Percentiles rank a stretch among this genome's conserved stretches.
phyloP scores from a whole-genome alignment of 2,113 vertebrate genomes.

The Gorsachius goisagi region DNA sequence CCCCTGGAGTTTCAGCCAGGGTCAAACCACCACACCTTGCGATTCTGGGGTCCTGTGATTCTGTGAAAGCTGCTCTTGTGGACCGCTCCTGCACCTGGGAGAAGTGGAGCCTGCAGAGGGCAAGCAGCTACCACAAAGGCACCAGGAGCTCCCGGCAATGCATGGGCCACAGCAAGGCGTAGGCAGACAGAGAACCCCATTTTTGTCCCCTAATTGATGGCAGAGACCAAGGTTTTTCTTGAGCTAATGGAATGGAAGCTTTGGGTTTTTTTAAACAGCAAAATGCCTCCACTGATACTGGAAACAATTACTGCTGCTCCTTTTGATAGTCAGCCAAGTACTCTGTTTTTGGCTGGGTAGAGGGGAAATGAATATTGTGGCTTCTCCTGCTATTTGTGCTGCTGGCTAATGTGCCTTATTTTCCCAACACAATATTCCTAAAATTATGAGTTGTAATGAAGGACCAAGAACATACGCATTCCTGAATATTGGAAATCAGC shows the following conservation, averaged over 20 bases:
- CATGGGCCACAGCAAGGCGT: background rate
- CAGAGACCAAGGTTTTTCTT: background rate
- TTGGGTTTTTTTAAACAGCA: background rate
- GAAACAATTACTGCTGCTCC: background rate
- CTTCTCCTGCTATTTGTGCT: background rate
- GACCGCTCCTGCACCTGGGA: background rate
- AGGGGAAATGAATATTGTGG: background rate
- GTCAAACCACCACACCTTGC: too few species aligned
- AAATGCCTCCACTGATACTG: constrained; percentile 1
- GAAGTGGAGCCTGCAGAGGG: background rate
- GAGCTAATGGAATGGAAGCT: background rate
- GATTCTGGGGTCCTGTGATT: too few species aligned
- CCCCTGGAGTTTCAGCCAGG: too few species aligned
- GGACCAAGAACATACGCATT: background rate
- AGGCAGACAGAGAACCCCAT: background rate
- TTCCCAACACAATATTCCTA: background rate
- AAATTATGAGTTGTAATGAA: background rate
- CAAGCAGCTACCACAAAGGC: background rate
- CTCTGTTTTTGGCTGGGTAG: background rate
- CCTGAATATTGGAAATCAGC: background rate
- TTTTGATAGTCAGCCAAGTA: constrained; percentile 1
- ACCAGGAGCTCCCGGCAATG: background rate
- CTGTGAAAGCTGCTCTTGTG: background rate
- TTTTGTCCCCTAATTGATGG: background rate
- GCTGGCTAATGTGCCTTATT: background rate